Base-by-base conservation (phyloP, 1,140 invertebrate genomes). In the Phymastichus coffea region DNA sequence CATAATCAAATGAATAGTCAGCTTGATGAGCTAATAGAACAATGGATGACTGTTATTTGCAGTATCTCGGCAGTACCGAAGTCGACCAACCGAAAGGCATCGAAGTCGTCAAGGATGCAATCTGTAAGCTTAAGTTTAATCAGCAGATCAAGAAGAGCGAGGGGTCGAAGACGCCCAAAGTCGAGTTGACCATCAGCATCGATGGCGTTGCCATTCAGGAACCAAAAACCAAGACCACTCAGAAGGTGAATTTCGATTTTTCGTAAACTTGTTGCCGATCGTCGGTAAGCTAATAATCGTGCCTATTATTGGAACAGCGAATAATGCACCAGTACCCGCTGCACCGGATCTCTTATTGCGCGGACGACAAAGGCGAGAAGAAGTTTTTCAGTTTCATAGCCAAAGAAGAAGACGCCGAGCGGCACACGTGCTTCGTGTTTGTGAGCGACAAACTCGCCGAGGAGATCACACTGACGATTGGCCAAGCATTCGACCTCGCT, bases 311-410 rank as follows among this genome's bases (percentile, higher is more conserved):
- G 41, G 70, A 30, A 37, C 76, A 87, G 86, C 80, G 82, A 70
- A 93, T 97, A 44, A 81, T 95, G 70, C 91, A 97, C 78, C 94
- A 97, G 76, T 98, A 97, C 77, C 95, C 95, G 1, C 79, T 98
- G n/a, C 95, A 98, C 77, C 86, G 94, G 76, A 98, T 98, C 78
- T 97, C 94, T 0, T 98, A 98, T 79, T 98, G 96, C 81, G 95
- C 96, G 6, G 95, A 98, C 76, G 96, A 98, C 76, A 98, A 98
- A 77, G 93, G 94, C 37, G 95, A 97, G 54, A 98, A 97, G 73
- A 93, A 93, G 67, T 97, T 97, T 81, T 97, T 98, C 80, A 91
- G 89, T 70, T 98, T 98, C 76, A 97, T 98, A 67, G 95, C 94
- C 28, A 98, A 97, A 82, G 92, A 92, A 66, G 87, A 87, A 7